These are phyloP conservation scores for Drosophila nr. medialis DNA, from an alignment of 2,888 invertebrate species.

Conservation along the genomic window DNA sequence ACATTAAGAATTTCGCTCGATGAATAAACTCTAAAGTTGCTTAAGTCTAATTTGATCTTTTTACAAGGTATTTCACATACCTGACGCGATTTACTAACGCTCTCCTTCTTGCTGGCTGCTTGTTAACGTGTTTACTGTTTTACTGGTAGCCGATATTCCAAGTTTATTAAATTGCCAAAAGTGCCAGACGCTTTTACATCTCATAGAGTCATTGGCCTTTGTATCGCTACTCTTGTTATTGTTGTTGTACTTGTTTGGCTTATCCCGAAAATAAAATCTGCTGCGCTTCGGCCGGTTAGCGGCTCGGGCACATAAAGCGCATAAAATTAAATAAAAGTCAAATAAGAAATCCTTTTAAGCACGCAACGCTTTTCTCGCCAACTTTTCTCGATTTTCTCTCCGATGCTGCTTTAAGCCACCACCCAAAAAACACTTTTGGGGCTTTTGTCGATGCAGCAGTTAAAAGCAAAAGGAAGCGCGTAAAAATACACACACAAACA, in stretches of 20 bases:
- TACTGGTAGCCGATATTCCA: conserved; percentile 2
- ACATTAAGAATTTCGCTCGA: neutral
- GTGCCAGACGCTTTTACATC: neutral
- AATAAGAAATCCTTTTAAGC: conserved; percentile 63
- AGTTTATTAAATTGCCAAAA: conserved; percentile 39
- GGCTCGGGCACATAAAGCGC: conserved; percentile 40
- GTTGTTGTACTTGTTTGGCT: conserved; percentile 14
- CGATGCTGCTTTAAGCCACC: conserved; percentile 5
- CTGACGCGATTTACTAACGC: neutral
- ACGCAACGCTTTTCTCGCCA: conserved; percentile 25
- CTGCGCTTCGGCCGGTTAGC: conserved; percentile 35
- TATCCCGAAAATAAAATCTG: conserved; percentile 18
- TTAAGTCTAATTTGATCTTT: neutral
- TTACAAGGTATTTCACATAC: neutral
- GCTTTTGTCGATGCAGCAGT: conserved; percentile 44
- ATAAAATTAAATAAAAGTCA: conserved; percentile 73
- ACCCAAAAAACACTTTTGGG: conserved; percentile 25
- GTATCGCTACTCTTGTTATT: neutral
- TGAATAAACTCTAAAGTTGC: neutral
- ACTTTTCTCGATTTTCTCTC: neutral
- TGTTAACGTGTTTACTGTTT: neutral
- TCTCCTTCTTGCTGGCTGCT: neutral
- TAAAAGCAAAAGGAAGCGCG: conserved; percentile 13
- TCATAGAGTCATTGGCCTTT: conserved; percentile 13
- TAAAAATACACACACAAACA: conserved; percentile 8